phyloP scores from a whole-genome alignment of 1,140 invertebrate genomes.

The Ceratina australensis region DNA sequence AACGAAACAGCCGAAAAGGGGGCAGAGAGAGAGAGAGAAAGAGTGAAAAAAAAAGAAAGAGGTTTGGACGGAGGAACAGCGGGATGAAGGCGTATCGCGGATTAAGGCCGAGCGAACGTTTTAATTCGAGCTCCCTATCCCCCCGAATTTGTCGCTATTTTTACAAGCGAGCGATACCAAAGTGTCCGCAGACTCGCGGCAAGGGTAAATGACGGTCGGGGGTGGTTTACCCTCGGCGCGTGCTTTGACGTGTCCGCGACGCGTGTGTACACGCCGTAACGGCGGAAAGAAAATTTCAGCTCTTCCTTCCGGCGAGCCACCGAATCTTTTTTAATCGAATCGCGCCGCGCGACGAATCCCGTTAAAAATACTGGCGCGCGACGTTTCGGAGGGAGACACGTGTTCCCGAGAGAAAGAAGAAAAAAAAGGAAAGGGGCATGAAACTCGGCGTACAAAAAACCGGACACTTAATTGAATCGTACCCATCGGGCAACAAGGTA shows the following conservation, averaged over 20 bases:
- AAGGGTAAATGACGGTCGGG: constrained; percentile 19
- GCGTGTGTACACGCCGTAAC: constrained; percentile 23
- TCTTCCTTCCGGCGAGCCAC: background rate
- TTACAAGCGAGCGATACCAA: constrained; percentile 65
- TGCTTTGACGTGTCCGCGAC: constrained; percentile 27
- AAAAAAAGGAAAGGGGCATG: background rate
- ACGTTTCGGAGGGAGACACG: too few relatives aligned
- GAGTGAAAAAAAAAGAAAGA: constrained; percentile 28
- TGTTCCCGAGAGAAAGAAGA: background rate
- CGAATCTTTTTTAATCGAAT: constrained; percentile 32
- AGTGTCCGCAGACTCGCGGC: constrained; percentile 13
- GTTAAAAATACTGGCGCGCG: background rate
- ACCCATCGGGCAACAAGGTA: background rate
- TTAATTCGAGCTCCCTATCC: constrained; percentile 58
- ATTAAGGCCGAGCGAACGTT: constrained; percentile 58
- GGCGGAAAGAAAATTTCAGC: constrained; percentile 21
- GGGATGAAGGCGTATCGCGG: constrained; percentile 43
- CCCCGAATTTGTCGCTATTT: constrained; percentile 68
- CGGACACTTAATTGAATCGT: constrained; percentile 21
- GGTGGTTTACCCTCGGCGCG: constrained; percentile 55
- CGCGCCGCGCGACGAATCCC: background rate
- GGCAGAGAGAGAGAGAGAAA: background rate
- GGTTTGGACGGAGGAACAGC: background rate
- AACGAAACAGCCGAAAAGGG: constrained; percentile 38
- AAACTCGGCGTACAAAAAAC: background rate